phyloP scores from a whole-genome alignment of 2,888 invertebrate genomes.

The Chromoteleia sp. region DNA sequence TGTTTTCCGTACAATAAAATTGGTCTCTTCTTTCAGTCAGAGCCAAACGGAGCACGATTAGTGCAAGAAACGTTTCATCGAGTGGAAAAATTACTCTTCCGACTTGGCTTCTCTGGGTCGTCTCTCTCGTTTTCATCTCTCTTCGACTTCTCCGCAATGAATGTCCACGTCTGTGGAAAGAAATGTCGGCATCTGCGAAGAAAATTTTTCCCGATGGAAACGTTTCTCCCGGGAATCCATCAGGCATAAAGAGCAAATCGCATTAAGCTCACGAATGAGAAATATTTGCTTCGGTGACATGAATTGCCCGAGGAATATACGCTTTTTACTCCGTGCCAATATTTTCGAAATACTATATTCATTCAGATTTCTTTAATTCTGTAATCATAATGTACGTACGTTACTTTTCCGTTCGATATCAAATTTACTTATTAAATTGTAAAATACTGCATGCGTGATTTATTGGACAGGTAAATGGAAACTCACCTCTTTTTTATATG shows the following conservation, averaged over 20 bases:
- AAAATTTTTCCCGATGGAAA: slow-evolving; percentile 66
- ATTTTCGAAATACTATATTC: slow-evolving; percentile 55
- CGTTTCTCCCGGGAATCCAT: slow-evolving; percentile 61
- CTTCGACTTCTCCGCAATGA: slow-evolving; percentile 61
- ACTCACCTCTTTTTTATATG: neutral
- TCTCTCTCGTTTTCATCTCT: slow-evolving; percentile 51
- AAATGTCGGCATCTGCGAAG: slow-evolving; percentile 63
- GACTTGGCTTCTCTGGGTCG: slow-evolving; percentile 51
- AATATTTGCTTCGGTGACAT: slow-evolving; percentile 66
- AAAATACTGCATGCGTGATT: neutral
- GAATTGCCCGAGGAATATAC: slow-evolving; percentile 58
- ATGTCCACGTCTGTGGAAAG: slow-evolving; percentile 63
- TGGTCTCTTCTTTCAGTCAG: slow-evolving; percentile 45
- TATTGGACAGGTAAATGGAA: slow-evolving; percentile 1
- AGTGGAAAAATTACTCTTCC: slow-evolving; percentile 68
- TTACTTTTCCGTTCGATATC: slow-evolving; percentile 13
- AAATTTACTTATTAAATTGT: slow-evolving; percentile 25
- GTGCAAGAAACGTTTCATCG: slow-evolving; percentile 68
- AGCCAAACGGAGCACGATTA: slow-evolving; percentile 64
- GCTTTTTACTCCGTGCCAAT: slow-evolving; percentile 28
- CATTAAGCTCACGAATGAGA: slow-evolving; percentile 64
- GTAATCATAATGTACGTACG: slow-evolving; percentile 27
- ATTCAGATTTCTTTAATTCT: slow-evolving; percentile 54
- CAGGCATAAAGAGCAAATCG: slow-evolving; percentile 64
- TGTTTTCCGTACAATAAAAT: slow-evolving; percentile 66